These are phyloP conservation scores for Leptinotarsa texana DNA, from an alignment of 1,140 invertebrate species.

Conservation along the genomic window DNA sequence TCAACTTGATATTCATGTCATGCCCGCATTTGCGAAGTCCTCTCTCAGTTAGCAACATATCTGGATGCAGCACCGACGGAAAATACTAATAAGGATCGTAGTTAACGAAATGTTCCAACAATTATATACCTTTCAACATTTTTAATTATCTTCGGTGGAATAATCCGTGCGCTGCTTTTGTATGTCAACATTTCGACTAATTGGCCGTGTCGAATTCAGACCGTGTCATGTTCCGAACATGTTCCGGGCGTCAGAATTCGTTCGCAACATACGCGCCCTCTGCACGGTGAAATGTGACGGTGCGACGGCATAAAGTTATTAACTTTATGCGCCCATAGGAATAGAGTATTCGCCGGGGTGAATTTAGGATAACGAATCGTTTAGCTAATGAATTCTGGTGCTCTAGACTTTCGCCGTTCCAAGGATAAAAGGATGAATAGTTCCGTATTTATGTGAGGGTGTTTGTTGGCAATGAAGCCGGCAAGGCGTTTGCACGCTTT, in stretches of 20 bases:
- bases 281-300: slow-evolving; percentile 15
- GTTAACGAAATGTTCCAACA: neutral
- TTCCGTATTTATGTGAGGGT: neutral
- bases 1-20: no score
- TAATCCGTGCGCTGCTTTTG: slow-evolving; percentile 4
- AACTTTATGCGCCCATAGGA: slow-evolving; percentile 17
- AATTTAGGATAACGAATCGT: slow-evolving; percentile 25
- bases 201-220: slow-evolving; percentile 13
- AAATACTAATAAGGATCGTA: no score
- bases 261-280: slow-evolving; percentile 3
- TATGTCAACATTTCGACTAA: neutral
- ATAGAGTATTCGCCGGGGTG: slow-evolving; percentile 18
- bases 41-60: no score
- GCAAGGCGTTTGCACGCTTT: neutral
- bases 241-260: slow-evolving; percentile 1
- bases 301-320: slow-evolving; percentile 19
- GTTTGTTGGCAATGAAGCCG: neutral
- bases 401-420: neutral
- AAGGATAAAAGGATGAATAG: slow-evolving; percentile 6
- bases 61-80: no score
- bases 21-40: no score
- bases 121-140: slow-evolving; percentile 6
- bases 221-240: slow-evolving; percentile 4
- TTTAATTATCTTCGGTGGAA: neutral
- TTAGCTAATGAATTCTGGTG: slow-evolving; percentile 22